These are phyloP conservation scores for Odontamblyopus lacepedii DNA, from an alignment of 2,797 vertebrate genomes.

Conservation along the genomic window DNA sequence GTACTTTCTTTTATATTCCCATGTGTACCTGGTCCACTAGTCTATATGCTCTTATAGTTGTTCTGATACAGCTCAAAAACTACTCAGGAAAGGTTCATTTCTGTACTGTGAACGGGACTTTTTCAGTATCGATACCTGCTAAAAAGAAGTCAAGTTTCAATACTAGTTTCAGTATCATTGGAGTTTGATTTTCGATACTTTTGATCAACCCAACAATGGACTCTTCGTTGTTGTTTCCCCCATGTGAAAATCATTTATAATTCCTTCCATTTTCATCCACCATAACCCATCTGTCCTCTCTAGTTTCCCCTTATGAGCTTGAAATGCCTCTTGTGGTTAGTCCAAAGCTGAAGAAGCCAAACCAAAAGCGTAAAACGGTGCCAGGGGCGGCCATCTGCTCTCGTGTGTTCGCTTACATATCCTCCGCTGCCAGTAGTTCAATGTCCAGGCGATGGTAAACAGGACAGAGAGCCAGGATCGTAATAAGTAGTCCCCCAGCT, in stretches of 20 bases:
- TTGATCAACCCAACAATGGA: too few species aligned
- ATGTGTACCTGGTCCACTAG: too few species aligned
- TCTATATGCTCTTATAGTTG: too few species aligned
- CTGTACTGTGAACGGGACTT: too few species aligned
- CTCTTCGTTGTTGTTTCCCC: not conserved
- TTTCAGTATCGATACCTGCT: too few species aligned
- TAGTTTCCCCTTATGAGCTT: constrained; percentile 25
- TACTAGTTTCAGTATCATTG: too few species aligned
- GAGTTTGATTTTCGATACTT: too few species aligned
- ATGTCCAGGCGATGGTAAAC: constrained; percentile 41
- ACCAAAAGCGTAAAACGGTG: constrained; percentile 18
- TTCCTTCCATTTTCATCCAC: not conserved
- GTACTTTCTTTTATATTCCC: too few species aligned
- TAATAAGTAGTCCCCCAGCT: not conserved
- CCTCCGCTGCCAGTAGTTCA: constrained; percentile 40
- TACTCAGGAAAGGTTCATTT: too few species aligned
- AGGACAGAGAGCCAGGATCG: constrained; percentile 8
- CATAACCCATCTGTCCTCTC: constrained; percentile 18
- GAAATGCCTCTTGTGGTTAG: constrained; percentile 38
- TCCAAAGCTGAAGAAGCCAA: constrained; percentile 13
- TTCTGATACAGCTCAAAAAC: too few species aligned
- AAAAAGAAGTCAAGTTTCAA: too few species aligned
- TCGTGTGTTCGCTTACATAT: constrained; percentile 40
- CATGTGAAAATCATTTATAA: not conserved
- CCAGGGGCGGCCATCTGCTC: constrained; percentile 50